Conservation (phyloP, 2,797 vertebrate genomes). For the Orientallactaga sibirica region DNA sequence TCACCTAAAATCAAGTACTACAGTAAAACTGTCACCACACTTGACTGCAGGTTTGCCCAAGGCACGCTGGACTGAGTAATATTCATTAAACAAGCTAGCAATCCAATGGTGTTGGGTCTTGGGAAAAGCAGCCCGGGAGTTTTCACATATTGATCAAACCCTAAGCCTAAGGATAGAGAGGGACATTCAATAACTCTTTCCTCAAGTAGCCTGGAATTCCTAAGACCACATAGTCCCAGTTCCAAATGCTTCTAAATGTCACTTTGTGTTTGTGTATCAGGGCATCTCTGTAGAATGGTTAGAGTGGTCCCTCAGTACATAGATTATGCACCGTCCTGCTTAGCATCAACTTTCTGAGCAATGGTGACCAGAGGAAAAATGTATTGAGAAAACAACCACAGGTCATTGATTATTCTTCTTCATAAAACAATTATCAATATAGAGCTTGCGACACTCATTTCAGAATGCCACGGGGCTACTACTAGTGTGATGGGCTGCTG, state of each 20-base stretch:
- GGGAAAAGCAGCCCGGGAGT: constrained; percentile 24
- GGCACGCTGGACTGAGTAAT: constrained; percentile 50
- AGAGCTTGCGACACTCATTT: neutral
- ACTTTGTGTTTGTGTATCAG: neutral
- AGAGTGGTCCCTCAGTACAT: neutral
- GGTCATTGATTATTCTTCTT: neutral
- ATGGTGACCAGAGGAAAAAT: neutral
- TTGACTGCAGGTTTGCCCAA: constrained; percentile 26
- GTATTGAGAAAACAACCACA: neutral
- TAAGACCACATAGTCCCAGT: neutral
- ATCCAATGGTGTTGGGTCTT: neutral
- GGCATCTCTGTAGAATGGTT: fast-evolving
- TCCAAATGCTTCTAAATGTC: neutral
- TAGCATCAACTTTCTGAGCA: neutral
- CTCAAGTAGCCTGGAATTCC: neutral
- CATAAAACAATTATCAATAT: neutral
- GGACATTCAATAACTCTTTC: neutral
- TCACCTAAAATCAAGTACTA: constrained; percentile 18
- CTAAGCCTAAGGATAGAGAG: constrained; percentile 24
- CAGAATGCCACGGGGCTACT: neutral
- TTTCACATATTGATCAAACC: constrained; percentile 63
- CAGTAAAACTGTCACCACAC: constrained; percentile 44
- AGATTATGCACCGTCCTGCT: neutral
- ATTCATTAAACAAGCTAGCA: constrained; percentile 53
- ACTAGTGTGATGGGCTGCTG: neutral